Percentiles rank a stretch among this genome's conserved stretches.
Evolutionary conservation across 2,888 invertebrate genomes (phyloP).

Genomic region (Lottia gigantea): DNA sequence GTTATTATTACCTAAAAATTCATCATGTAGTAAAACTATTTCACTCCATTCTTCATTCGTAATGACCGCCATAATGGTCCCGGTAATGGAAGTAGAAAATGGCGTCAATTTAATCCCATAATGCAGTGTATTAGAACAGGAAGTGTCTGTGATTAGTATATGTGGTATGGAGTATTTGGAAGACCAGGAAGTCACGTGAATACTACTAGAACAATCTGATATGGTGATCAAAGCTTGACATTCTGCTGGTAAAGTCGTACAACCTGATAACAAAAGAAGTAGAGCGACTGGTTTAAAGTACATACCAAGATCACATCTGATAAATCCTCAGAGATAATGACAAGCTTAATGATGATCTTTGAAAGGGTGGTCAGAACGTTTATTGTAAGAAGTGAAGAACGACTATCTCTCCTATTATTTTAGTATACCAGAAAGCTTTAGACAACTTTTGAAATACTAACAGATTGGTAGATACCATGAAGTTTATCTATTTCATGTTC

Average conservation of each 20-base stretch:
- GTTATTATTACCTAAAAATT: slow-evolving; percentile 1
- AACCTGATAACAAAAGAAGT: slow-evolving; percentile 4
- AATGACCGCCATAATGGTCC: slow-evolving; percentile 12
- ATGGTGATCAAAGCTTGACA: slow-evolving; percentile 16
- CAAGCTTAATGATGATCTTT: no score
- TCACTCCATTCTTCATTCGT: slow-evolving; percentile 12
- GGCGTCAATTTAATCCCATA: slow-evolving; percentile 6
- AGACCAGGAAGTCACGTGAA: slow-evolving; percentile 20
- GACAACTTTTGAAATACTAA: no score
- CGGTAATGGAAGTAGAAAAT: not conserved
- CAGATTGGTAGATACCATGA: no score
- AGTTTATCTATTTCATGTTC: no score
- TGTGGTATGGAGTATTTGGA: slow-evolving; percentile 19
- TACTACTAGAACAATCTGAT: slow-evolving; percentile 15
- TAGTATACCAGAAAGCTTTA: no score
- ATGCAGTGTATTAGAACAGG: slow-evolving; percentile 13
- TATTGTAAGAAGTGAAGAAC: no score
- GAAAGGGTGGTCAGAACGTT: no score
- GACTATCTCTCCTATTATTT: no score
- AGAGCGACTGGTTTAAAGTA: no score
- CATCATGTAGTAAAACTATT: slow-evolving; percentile 16
- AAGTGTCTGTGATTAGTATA: slow-evolving; percentile 15
- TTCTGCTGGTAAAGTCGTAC: slow-evolving; percentile 2
- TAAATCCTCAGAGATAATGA: no score
- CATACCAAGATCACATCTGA: no score